Conservation (phyloP, 1,140 invertebrate genomes). For the Atopsyche davidsoni region DNA sequence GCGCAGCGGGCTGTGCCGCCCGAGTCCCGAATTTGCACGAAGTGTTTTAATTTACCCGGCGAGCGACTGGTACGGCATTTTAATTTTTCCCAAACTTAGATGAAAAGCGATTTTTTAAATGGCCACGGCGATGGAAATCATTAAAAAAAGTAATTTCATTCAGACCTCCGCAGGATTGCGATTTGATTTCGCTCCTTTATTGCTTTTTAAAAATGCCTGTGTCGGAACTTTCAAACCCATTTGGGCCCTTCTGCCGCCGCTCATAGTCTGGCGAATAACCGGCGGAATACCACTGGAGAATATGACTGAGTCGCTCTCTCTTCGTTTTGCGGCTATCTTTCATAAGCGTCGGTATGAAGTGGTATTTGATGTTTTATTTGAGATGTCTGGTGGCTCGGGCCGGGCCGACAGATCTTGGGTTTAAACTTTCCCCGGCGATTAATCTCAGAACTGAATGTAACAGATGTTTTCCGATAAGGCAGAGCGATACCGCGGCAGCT, state of each 20-base stretch:
- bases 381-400: too few species aligned
- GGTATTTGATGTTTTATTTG: too few species aligned
- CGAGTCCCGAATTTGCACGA: too few species aligned
- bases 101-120: constrained; percentile 7
- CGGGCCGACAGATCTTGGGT: background rate
- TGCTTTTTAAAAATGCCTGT: constrained; percentile 18
- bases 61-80: too few species aligned
- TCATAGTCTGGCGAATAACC: too few species aligned
- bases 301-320: background rate
- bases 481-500: too few species aligned
- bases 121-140: constrained; percentile 6
- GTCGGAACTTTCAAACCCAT: constrained; percentile 8
- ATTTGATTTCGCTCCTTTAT: constrained; percentile 18
- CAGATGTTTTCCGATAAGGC: constrained; percentile 24
- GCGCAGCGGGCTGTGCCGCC: too few species aligned
- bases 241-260: too few species aligned
- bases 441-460: constrained; percentile 12
- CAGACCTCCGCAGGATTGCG: constrained; percentile 8
- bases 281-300: too few species aligned
- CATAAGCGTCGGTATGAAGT: background rate
- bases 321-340: background rate
- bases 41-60: too few species aligned
- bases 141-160: constrained; percentile 21
- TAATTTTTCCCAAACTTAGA: constrained; percentile 10
- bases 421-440: constrained; percentile 22